Evolutionary conservation across 30 jellyfish, hydroid and myxozoan genomes (phyloP), one percentile per base, ranked within the genome.

Genomic region (Haliclystus octoradiatus): DNA sequence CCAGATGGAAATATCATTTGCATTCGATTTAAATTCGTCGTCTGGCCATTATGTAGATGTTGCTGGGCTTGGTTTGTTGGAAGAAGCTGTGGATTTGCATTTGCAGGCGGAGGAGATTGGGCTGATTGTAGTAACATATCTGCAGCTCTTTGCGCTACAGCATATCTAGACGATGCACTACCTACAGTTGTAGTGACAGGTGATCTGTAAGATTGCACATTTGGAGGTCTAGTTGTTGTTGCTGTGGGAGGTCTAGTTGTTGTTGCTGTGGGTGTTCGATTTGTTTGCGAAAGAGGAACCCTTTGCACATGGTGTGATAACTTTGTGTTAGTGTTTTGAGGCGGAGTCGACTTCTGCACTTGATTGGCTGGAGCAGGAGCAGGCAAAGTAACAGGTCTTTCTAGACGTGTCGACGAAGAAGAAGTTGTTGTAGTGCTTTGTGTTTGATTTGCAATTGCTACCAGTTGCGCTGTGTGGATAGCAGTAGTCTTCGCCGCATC

Each of bases 211-310:
- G 79, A 2, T 30, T 33, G 22, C 30, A 49, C 78, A 1, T 53
- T 25, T 53, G 81, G 3, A 57, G 53, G 25, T 26, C 25, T 26
- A 49, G 5, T 49, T 47, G 81, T 50, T 71, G 80, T 33, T 47
- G 81, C 26, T 2, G 81, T 15, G 53, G 62, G 4, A 9, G 76
- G 63, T 28, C 31, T 26, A 57, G 65, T n/a, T 24, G 34, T 49
- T 52, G 76, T 7, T 25, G 40, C 27, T 28, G 77, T 30, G 24
- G 26, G n/a, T n/a, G n/a, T n/a, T n/a, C n/a, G n/a, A n/a, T n/a
- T 19, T 19, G 19, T 9, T 19, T 40, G 57, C 57, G 9, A 19
- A 40, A 40, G 57, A 40, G 19, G 57, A 40, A 19, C 57, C 57
- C 57, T 40, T 40, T 40, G 57, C 57, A 40, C 57, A 5, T 40